These are phyloP conservation scores for Bombus picipes DNA, from an alignment of 1,140 invertebrate genomes.

Conservation along the genomic window DNA sequence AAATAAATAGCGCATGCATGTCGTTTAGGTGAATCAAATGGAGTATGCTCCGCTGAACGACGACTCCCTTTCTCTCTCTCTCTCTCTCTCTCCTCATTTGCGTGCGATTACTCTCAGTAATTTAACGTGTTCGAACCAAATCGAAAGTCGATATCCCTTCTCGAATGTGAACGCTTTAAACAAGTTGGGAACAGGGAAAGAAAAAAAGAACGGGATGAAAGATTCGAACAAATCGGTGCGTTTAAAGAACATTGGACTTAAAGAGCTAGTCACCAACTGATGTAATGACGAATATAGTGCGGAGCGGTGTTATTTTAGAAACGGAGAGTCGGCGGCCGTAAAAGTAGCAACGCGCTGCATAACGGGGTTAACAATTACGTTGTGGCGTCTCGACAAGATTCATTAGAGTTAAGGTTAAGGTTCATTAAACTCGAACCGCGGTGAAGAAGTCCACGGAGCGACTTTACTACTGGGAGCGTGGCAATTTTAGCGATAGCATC, in stretches of 20 bases:
- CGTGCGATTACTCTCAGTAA: neutral
- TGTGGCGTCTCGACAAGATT: neutral
- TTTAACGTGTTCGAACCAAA: neutral
- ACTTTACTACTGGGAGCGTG: neutral
- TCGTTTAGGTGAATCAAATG: constrained; percentile 5
- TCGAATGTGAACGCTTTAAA: neutral
- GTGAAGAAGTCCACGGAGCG: neutral
- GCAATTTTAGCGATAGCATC: constrained; percentile 23
- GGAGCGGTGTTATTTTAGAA: neutral
- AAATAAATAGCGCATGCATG: constrained; percentile 29
- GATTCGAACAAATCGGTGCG: neutral
- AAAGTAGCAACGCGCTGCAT: neutral
- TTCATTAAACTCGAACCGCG: neutral
- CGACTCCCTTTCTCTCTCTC: neutral
- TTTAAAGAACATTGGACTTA: neutral
- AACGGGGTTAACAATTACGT: constrained; percentile 31
- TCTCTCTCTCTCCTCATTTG: neutral
- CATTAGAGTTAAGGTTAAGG: constrained; percentile 32
- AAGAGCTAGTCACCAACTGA: neutral
- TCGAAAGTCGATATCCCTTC: neutral
- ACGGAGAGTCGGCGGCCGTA: neutral
- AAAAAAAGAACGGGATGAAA: neutral
- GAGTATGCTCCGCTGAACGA: neutral
- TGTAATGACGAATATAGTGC: neutral
- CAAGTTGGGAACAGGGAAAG: too few species aligned